Conservation (phyloP, 1,140 invertebrate species). For the Lucilia sericata region DNA sequence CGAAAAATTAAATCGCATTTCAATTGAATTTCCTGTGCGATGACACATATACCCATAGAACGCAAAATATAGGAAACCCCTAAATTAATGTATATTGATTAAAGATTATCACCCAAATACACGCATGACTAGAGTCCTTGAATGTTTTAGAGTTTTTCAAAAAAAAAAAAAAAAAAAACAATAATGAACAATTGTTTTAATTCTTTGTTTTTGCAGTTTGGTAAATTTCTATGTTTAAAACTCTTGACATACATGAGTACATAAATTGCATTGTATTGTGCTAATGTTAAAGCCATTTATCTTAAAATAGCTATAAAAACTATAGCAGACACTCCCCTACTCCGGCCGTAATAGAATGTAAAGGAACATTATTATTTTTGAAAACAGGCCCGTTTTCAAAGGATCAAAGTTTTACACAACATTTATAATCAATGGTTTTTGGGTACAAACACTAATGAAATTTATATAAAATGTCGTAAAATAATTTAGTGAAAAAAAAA, state of each 20-base stretch:
- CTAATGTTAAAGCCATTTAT: slow-evolving; percentile 14
- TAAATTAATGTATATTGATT: background rate
- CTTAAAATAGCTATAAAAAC: background rate
- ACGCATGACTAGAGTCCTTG: slow-evolving; percentile 23
- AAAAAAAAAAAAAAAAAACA: too few relatives aligned
- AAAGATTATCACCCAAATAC: slow-evolving; percentile 1
- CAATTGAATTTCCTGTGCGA: background rate
- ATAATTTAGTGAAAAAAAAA: background rate
- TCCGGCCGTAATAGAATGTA: background rate
- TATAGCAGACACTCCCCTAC: background rate
- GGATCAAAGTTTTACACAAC: slow-evolving; percentile 23
- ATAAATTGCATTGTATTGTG: slow-evolving; percentile 1
- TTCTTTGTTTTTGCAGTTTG: background rate
- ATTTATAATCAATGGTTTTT: background rate
- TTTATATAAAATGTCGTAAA: background rate
- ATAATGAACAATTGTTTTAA: slow-evolving; percentile 13
- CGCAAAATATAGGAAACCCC: background rate
- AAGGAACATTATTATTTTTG: background rate
- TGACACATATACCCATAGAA: background rate
- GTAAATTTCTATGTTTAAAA: background rate
- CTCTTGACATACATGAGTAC: slow-evolving; percentile 5
- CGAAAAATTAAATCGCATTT: slow-evolving; percentile 29
- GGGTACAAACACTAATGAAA: background rate
- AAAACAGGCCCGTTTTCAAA: background rate
- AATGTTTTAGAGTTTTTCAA: background rate